Base-by-base conservation (phyloP, 1,140 invertebrate genomes). In the Nomia melanderi region DNA sequence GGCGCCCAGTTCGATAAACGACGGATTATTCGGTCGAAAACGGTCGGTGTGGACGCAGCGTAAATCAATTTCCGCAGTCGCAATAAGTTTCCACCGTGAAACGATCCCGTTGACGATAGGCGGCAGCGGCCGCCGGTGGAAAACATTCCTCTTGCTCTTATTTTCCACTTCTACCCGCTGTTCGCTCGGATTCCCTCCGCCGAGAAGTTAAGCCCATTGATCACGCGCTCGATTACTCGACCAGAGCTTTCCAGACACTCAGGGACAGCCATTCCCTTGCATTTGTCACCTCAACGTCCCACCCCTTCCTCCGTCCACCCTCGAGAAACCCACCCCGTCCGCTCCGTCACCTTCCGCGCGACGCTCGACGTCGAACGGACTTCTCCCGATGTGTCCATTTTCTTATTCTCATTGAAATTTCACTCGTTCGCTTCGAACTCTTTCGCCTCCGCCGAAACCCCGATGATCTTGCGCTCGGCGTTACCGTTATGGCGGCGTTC, bases 191-290 rank as follows among this genome's bases (percentile, higher is more conserved):
- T 60, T 80, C 47, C 14, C 31, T 47, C 47, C 56, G 59, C 33
- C 23, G 57, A 64, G 59, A 70, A 79, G 50, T 79, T 69, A 82
- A 84, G 81, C 78, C 64, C 81, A 80, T 84, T 80, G 81, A 79
- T 84, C 81, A 79, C 81, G 80, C 69, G 77, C 72, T 82, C 82
- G 77, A 84, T 84, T 82, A 82, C 81, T 82, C 39, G 77, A 29
- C 50, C 44, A 31, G 60, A 70, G 69, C 77, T 71, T 73, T 56
- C 67, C 69, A 76, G 72, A 73, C 72, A 81, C 72, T 77, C 62
- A 11, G 66, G 57, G 66, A 81, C 78, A 72, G 41, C 60, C 72
- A 77, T 81, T 77, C 78, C 73, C 73, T 81, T 77, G 73, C 78
- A 81, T 82, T 81, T 82, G 66, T 82, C 78, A 63, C 65, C 53